Evolutionary conservation across 2,113 vertebrate species (phyloP), one percentile per base, ranked within the genome.

Genomic region (Phyllostomus discolor): DNA sequence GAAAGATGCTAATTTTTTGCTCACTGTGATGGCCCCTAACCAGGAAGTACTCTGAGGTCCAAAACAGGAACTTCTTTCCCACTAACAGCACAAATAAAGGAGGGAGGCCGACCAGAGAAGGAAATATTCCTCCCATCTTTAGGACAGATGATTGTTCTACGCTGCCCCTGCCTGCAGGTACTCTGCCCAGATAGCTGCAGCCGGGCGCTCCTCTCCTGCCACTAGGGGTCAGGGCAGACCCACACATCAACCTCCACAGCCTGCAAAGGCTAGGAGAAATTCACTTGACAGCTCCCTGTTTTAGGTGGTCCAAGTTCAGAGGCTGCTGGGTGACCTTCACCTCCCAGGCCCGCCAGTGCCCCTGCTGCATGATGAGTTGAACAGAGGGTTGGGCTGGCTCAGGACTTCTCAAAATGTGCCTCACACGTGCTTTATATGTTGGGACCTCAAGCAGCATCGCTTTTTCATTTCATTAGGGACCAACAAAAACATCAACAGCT

Each of bases 141-240:
- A 19, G 2, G 4, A 50, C 9, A 52, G 67, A 69, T 43, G 24
- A 31, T 11, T 14, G 22, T n/a, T 84, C 87, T 0, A 7, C 62
- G 70, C 35, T 4, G 9, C 46, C 33, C 17, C 35, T 33, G 31
- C n/a, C 76, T 50, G 17, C 1, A 2, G 66, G 64, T 3, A 43
- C 52, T 52, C 69, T 3, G 52, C 19, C 3, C 1, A 28, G 9
- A 19, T 57, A 31, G 4, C n/a, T n/a, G 31, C 31, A 64, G 76
- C 46, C 59, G 10, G 2, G 14, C 9, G 52, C 64, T 48, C 90
- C 20, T 88, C n/a, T 93, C 33, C 70, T n/a, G 91, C 96, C 97
- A 96, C 96, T 93, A 94, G 96, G 48, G 94, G 95, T 88, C 96
- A 95, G 91, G 43, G 35, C 50, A 94, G 67, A 52, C 62, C 82